Base-by-base conservation (phyloP, 2,888 invertebrate genomes). In the Pharmacophagus antenor region DNA sequence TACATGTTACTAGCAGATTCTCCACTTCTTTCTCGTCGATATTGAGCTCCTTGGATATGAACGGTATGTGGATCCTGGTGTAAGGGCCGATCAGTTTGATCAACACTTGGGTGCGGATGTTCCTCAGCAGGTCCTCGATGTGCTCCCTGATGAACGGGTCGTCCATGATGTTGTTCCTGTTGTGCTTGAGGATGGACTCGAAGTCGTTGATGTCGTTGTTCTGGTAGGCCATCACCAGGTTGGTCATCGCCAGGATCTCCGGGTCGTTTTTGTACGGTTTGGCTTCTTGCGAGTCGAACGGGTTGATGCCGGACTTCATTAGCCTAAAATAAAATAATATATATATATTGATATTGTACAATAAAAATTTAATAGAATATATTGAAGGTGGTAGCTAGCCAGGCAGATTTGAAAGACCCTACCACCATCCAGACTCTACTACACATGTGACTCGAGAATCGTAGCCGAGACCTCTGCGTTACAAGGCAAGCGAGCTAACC, bases 231-330 rank as follows among this genome's bases (percentile, higher is more conserved):
- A 94, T 96, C 59, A 99, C 99, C 72, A 99, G 92, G 89, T 99
- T 98, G 6, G 99, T 99, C 99, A 99, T 99, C 17, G 99, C 99
- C 68, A 99, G 92, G 72, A 99, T 99, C 89, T 99, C 99, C 0
- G 99, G 98, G 90, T 99, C 99, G 82, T 99, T 99, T 89, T 99
- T 99, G 82, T 99, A 99, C 0, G 99, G 99, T 80, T 99, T 99
- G 0, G 99, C 99, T 91, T 99, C 99, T 92, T 99, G 99, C 0
- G 99, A 99, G 88, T 99, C 99, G 84, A 99, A 99, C 0, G 99
- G 99, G 90, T 99, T 99, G 67, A 99, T 99, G 41, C 98, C 99
- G 4, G 99, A 99, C 82, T 99, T 99, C 98, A 99, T 99, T 67
- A 99, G 91, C 97, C 96, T 97, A 72, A 0, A 50, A 31, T 18